Evolutionary conservation across 2,113 vertebrate species (phyloP).

Genomic region (Eira barbara): DNA sequence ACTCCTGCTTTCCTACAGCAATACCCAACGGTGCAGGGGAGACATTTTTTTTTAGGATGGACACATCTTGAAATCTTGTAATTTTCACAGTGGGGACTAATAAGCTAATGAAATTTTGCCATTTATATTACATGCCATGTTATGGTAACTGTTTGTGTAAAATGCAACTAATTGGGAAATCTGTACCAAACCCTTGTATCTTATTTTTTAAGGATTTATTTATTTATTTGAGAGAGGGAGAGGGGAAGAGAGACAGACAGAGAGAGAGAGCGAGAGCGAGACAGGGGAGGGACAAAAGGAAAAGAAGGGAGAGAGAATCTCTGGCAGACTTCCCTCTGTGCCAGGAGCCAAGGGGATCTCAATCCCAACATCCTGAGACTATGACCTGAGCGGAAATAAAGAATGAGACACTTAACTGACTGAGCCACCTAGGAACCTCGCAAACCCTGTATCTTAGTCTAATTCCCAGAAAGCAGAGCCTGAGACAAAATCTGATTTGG

Average conservation of each 20-base stretch:
- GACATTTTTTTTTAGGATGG: neutral
- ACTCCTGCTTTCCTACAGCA: accelerated
- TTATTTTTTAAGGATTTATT: too few species aligned
- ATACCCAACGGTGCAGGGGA: neutral
- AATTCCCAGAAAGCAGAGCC: neutral
- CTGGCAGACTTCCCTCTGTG: neutral
- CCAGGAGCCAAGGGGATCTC: neutral
- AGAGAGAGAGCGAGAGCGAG: too few species aligned
- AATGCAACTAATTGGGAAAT: neutral
- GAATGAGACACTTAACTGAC: neutral
- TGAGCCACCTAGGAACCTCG: neutral
- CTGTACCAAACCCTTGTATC: neutral
- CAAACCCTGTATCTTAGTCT: neutral
- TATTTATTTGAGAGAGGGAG: neutral
- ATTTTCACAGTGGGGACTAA: neutral
- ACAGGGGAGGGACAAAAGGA: neutral
- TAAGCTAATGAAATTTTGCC: neutral
- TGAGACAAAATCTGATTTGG: neutral
- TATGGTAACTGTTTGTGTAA: neutral
- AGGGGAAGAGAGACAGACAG: too few species aligned
- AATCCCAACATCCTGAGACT: neutral
- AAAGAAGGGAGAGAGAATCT: neutral
- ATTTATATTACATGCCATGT: neutral
- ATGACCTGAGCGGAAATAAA: neutral
- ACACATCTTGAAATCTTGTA: neutral